A percentile compares a stretch with the other conserved stretches of the same genome.
phyloP scores from a whole-genome alignment of 2,113 vertebrate species.

The Antechinus flavipes region DNA sequence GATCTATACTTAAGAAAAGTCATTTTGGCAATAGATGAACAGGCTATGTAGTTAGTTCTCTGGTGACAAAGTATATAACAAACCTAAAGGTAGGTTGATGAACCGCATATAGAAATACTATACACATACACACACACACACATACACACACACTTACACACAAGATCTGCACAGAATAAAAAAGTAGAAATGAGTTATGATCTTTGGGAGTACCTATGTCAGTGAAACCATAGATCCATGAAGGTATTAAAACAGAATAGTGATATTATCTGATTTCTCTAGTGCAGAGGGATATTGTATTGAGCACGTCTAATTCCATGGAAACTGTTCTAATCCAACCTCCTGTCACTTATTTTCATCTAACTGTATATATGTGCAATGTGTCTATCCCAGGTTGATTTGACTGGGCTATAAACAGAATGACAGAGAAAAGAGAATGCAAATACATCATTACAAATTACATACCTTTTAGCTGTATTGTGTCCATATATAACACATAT shows the following conservation, averaged over 20 bases:
- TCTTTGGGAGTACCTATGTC: background rate
- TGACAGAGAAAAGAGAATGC: too few relatives aligned
- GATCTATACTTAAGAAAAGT: background rate
- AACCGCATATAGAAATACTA: background rate
- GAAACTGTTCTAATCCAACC: too few relatives aligned
- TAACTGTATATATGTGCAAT: too few relatives aligned
- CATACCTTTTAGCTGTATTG: too few relatives aligned
- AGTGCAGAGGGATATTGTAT: background rate
- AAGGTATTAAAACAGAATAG: background rate
- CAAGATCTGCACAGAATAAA: background rate
- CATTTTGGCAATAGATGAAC: background rate
- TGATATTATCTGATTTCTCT: background rate
- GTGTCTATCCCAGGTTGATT: too few relatives aligned
- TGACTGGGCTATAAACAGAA: too few relatives aligned
- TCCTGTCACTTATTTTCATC: too few relatives aligned
- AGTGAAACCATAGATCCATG: background rate
- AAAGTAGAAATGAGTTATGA: background rate
- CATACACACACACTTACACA: background rate
- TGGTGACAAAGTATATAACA: background rate
- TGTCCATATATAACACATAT: too few relatives aligned
- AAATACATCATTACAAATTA: too few relatives aligned
- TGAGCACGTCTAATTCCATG: background rate
- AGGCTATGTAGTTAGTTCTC: background rate
- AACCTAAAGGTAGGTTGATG: background rate
- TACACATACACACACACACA: too few relatives aligned